phyloP scores from a whole-genome alignment of 2,888 invertebrate genomes.

The Tortricodes alternella region DNA sequence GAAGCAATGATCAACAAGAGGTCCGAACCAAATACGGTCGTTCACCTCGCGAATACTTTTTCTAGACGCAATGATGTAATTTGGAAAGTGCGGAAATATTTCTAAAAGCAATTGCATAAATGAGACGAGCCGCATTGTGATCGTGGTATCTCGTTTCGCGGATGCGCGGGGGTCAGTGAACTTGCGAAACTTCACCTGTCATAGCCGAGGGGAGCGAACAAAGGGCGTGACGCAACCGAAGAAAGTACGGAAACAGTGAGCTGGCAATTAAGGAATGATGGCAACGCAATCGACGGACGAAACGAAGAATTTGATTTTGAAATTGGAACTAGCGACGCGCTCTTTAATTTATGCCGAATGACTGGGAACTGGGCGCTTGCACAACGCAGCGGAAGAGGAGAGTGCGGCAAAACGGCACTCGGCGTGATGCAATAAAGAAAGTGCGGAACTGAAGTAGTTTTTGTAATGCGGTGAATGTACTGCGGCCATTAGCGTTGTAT shows the following conservation, averaged over 20 bases:
- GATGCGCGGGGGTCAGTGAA: conserved; percentile 73
- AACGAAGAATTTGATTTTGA: conserved; percentile 53
- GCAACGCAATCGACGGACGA: conserved; percentile 47
- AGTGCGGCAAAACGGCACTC: conserved; percentile 73
- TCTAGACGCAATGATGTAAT: conserved; percentile 70
- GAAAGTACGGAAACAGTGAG: conserved; percentile 63
- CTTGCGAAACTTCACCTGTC: conserved; percentile 78
- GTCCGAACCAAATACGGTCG: conserved; percentile 57
- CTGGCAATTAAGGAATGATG: conserved; percentile 42
- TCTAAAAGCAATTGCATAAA: conserved; percentile 61
- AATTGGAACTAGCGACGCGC: conserved; percentile 53
- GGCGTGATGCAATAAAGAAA: conserved; percentile 80
- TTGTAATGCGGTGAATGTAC: conserved; percentile 81
- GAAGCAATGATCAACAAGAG: conserved; percentile 66
- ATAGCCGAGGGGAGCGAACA: conserved; percentile 60
- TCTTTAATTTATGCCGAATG: conserved; percentile 51
- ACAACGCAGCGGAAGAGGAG: conserved; percentile 77
- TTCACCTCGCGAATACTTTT: conserved; percentile 65
- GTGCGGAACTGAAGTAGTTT: conserved; percentile 80
- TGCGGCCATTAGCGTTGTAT: conserved; percentile 73
- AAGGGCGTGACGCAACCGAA: conserved; percentile 62
- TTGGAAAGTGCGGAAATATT: conserved; percentile 80
- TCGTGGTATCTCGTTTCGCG: conserved; percentile 59
- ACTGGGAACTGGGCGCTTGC: conserved; percentile 57
- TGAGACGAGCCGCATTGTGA: conserved; percentile 67